Percentiles rank a stretch among this genome's conserved stretches.
These are phyloP conservation scores for Ophraella communa DNA, from an alignment of 2,888 invertebrate genomes.

Conservation along the genomic window DNA sequence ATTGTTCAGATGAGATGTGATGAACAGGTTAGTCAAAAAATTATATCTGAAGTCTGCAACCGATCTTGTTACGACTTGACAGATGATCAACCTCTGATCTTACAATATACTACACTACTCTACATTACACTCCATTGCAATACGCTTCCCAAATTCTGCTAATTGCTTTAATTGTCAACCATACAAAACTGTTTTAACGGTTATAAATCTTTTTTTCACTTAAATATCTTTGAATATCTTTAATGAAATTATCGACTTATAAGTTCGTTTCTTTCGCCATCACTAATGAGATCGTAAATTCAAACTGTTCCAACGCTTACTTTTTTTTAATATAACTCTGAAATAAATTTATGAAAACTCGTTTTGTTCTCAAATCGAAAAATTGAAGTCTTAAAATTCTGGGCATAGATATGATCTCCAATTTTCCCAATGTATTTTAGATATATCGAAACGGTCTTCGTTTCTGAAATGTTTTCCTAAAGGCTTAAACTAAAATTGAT, in stretches of 20 bases:
- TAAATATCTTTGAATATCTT: neutral
- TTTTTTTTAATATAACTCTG: too few relatives aligned
- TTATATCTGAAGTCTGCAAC: too few relatives aligned
- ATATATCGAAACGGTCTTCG: neutral
- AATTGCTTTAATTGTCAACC: neutral
- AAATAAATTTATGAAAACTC: slow-evolving; percentile 28
- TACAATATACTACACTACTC: too few relatives aligned
- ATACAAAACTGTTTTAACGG: too few relatives aligned
- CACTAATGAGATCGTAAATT: slow-evolving; percentile 23
- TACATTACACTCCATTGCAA: too few relatives aligned
- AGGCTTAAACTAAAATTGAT: neutral
- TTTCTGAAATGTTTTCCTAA: neutral
- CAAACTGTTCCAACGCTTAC: slow-evolving; percentile 12
- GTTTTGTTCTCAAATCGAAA: slow-evolving; percentile 5
- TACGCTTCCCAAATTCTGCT: too few relatives aligned
- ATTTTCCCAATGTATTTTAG: slow-evolving; percentile 7
- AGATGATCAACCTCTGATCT: too few relatives aligned
- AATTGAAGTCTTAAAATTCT: neutral
- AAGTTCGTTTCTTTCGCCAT: slow-evolving; percentile 15
- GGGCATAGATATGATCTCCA: slow-evolving; percentile 11
- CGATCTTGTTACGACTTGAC: too few relatives aligned
- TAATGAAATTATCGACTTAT: slow-evolving; percentile 8
- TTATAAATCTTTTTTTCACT: neutral
- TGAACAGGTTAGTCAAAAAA: too few relatives aligned
- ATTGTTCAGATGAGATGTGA: too few relatives aligned